Evolutionary conservation across 2,113 vertebrate genomes (phyloP).

Genomic region (Alces alces): DNA sequence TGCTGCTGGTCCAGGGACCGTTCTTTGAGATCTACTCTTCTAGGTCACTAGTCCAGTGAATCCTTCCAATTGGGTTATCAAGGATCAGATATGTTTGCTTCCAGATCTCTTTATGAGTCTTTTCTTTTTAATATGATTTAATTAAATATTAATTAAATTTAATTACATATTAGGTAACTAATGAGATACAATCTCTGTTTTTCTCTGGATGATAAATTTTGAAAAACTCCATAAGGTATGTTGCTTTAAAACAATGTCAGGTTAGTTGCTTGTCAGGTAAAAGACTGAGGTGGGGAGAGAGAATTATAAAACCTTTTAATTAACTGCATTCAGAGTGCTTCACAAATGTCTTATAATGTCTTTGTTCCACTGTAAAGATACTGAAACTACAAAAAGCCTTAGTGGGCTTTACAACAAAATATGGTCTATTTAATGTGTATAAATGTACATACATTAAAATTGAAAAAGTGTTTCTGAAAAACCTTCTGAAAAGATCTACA

Average conservation of each 20-base stretch:
- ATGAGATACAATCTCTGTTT: not conserved
- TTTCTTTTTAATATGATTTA: not conserved
- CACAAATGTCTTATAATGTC: not conserved
- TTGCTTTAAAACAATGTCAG: not conserved
- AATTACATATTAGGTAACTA: not conserved
- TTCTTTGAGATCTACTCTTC: not conserved
- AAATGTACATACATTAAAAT: not conserved
- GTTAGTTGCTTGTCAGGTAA: not conserved
- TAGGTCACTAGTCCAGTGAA: not conserved
- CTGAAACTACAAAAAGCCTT: not conserved
- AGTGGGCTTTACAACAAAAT: not conserved
- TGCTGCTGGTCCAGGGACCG: fast-evolving
- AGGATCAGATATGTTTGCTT: not conserved
- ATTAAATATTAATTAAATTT: not conserved
- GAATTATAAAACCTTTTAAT: not conserved
- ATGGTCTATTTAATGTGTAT: not conserved
- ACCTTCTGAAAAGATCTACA: not conserved
- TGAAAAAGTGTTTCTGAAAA: not conserved
- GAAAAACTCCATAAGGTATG: not conserved
- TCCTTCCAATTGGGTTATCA: not conserved
- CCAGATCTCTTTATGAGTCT: not conserved
- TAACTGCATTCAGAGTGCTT: not conserved
- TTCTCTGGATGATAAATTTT: not conserved
- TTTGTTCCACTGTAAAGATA: not conserved
- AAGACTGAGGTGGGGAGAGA: not conserved